phyloP scores from a whole-genome alignment of 1,140 invertebrate species.

The Aradophagus sp. region DNA sequence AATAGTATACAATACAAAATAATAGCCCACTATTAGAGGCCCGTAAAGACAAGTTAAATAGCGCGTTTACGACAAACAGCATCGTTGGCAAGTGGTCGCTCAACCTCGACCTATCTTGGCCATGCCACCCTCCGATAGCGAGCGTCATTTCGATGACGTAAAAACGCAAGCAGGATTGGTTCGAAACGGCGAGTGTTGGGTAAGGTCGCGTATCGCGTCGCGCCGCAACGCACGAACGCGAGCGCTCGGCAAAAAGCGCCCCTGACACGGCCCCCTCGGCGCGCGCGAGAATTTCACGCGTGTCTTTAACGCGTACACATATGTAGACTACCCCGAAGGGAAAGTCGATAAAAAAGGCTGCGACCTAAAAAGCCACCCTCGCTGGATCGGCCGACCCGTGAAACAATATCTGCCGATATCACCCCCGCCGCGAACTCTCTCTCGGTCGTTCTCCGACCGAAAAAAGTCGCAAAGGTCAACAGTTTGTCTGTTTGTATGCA shows the following conservation, averaged over 20 bases:
- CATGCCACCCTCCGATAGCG: slow-evolving; percentile 31
- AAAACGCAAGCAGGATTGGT: slow-evolving; percentile 41
- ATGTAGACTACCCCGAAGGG: slow-evolving; percentile 47
- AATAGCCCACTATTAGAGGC: slow-evolving; percentile 19
- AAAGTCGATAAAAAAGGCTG: slow-evolving; percentile 33
- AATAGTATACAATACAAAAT: too few relatives aligned
- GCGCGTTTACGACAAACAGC: slow-evolving; percentile 6
- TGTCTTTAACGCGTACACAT: slow-evolving; percentile 46
- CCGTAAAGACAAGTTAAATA: slow-evolving; percentile 14
- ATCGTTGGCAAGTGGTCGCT: neutral
- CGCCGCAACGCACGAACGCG: too few relatives aligned
- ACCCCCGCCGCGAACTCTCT: too few relatives aligned
- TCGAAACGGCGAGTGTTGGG: slow-evolving; percentile 59
- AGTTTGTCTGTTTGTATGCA: too few relatives aligned
- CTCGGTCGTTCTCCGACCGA: too few relatives aligned
- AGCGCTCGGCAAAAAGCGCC: slow-evolving; percentile 69
- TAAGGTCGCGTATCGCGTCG: slow-evolving; percentile 66
- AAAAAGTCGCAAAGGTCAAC: too few relatives aligned
- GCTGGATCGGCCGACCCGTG: slow-evolving; percentile 11
- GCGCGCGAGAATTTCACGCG: slow-evolving; percentile 58
- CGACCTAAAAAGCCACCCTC: slow-evolving; percentile 65
- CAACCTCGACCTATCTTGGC: slow-evolving; percentile 29
- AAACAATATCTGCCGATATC: slow-evolving; percentile 27
- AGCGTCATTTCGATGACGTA: slow-evolving; percentile 37
- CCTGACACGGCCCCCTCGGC: slow-evolving; percentile 64